Evolutionary conservation across 2,888 invertebrate genomes (phyloP).

Genomic region (Ennomos quercinarius): DNA sequence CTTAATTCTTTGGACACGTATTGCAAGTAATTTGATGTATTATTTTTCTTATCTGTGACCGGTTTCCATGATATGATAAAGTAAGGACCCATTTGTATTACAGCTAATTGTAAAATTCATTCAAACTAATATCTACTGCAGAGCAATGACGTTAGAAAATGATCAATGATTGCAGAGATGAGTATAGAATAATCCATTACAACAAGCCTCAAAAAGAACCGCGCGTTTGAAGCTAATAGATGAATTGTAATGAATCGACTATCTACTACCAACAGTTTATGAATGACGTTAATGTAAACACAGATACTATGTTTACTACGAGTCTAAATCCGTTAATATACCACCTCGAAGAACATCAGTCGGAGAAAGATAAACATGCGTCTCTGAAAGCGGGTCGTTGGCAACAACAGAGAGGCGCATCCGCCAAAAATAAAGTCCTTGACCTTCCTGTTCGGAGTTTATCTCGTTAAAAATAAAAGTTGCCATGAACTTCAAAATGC

Average conservation of each 20-base stretch:
- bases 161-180: too few relatives aligned
- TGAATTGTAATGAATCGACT: conserved; percentile 26
- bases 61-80: conserved; percentile 30
- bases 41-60: conserved; percentile 36
- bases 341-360: conserved; percentile 48
- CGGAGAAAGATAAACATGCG: conserved; percentile 55
- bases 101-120: conserved; percentile 4
- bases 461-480: conserved; percentile 78
- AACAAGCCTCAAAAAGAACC: not conserved
- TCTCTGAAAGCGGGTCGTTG: conserved; percentile 65
- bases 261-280: conserved; percentile 27
- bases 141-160: too few relatives aligned
- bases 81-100: not conserved
- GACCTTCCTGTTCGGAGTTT: conserved; percentile 74
- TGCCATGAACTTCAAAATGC: conserved; percentile 78
- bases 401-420: conserved; percentile 64
- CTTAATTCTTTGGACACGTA: conserved; percentile 55
- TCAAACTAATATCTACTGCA: too few relatives aligned
- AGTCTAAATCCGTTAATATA: conserved; percentile 53
- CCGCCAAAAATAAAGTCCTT: conserved; percentile 81
- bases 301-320: conserved; percentile 58
- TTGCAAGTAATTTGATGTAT: conserved; percentile 13
- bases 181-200: too few relatives aligned
- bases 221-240: conserved; percentile 3
- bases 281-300: conserved; percentile 46